A percentile compares a stretch with the other conserved stretches of the same genome.
Evolutionary conservation across 1,140 invertebrate species (phyloP).

Genomic region (Drosophila persimilis): DNA sequence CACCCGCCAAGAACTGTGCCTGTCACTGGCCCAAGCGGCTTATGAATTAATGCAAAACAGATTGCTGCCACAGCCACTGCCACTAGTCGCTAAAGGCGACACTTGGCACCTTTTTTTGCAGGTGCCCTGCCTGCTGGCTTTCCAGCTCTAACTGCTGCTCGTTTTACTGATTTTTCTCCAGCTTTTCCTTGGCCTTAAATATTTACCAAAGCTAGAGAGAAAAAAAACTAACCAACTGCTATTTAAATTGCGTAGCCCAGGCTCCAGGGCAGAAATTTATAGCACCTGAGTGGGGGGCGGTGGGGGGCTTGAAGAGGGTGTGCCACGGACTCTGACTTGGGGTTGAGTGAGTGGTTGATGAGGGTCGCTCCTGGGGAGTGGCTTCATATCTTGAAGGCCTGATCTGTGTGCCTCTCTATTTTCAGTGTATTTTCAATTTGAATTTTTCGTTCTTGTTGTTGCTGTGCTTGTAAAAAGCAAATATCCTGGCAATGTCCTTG

Average conservation of each 20-base stretch:
- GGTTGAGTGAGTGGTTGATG: conserved; percentile 52
- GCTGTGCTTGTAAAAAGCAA: conserved; percentile 74
- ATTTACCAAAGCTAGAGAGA: conserved; percentile 56
- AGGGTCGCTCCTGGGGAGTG: conserved; percentile 39
- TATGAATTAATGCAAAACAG: conserved; percentile 81
- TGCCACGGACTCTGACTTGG: conserved; percentile 1
- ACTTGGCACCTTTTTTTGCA: conserved; percentile 72
- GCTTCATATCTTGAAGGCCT: conserved; percentile 42
- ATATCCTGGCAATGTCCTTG: conserved; percentile 61
- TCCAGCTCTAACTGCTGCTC: too few relatives aligned
- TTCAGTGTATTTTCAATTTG: conserved; percentile 71
- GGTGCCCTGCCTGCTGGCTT: conserved; percentile 1
- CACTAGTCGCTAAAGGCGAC: conserved; percentile 63
- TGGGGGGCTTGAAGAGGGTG: conserved; percentile 3
- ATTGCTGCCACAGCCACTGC: conserved; percentile 36
- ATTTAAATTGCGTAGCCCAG: conserved; percentile 61
- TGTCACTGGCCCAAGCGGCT: conserved; percentile 64
- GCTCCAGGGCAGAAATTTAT: conserved; percentile 51
- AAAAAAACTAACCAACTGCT: conserved; percentile 55
- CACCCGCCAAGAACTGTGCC: conserved; percentile 13
- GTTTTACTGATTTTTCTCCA: too few relatives aligned
- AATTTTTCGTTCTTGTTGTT: conserved; percentile 38
- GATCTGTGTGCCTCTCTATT: conserved; percentile 58
- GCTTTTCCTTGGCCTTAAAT: conserved; percentile 54
- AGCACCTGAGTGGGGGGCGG: conserved; percentile 47